phyloP scores from a whole-genome alignment of 53 echinoderm and acorn worm species.

The Temnopleurus reevesii region DNA sequence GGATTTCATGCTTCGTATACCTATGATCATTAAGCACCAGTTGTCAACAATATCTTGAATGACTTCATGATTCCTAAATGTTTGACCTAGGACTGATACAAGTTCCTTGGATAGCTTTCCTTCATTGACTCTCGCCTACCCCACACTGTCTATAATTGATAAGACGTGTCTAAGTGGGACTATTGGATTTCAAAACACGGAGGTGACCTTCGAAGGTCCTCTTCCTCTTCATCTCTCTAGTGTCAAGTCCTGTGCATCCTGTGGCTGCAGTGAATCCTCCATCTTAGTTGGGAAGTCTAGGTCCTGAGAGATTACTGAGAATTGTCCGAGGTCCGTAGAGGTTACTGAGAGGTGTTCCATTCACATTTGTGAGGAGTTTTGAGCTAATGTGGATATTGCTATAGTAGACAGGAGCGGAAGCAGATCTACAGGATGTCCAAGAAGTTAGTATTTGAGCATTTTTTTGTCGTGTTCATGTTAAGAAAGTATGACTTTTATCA shows the following conservation, averaged over 20 bases:
- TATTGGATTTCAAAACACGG: constrained; percentile 29
- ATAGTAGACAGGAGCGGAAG: neutral
- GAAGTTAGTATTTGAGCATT: constrained; percentile 4
- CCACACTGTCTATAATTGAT: neutral
- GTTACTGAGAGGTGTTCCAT: neutral
- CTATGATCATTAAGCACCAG: neutral
- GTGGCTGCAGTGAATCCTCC: neutral
- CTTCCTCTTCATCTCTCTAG: neutral
- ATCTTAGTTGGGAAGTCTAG: neutral
- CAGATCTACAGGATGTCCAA: neutral
- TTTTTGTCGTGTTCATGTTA: neutral
- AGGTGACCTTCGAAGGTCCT: neutral
- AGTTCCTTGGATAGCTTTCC: neutral
- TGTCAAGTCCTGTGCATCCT: neutral
- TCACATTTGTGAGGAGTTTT: neutral
- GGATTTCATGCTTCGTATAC: too few species aligned
- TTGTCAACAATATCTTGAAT: neutral
- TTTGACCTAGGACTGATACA: neutral
- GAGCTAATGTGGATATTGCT: neutral
- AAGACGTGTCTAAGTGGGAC: neutral
- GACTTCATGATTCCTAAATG: neutral
- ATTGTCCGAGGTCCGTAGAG: neutral
- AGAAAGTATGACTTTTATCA: too few species aligned
- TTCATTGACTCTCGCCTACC: neutral
- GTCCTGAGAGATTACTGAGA: neutral